Evolutionary conservation across 2,888 invertebrate genomes (phyloP).

Genomic region (Apoda limacodes): DNA sequence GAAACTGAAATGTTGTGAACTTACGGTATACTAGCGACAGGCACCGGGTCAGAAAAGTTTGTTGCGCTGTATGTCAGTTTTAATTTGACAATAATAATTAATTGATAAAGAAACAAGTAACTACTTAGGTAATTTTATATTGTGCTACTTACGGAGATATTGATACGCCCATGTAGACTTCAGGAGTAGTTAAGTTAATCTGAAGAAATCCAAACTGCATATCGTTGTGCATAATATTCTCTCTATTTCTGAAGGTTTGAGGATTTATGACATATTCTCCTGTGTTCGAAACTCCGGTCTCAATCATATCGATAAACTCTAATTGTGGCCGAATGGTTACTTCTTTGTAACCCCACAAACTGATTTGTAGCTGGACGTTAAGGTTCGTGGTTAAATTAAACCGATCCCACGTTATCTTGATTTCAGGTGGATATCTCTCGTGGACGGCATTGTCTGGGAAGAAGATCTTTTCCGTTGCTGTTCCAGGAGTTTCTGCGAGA

Average conservation of each 20-base stretch:
- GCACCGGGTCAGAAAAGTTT: too few relatives aligned
- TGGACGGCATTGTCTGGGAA: slow-evolving; percentile 81
- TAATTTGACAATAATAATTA: background rate
- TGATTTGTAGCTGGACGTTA: slow-evolving; percentile 82
- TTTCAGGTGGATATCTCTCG: slow-evolving; percentile 77
- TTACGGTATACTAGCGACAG: too few relatives aligned
- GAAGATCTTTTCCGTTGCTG: slow-evolving; percentile 87
- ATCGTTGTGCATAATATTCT: slow-evolving; percentile 77
- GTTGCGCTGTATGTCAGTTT: too few relatives aligned
- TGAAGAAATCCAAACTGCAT: slow-evolving; percentile 89
- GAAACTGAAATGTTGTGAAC: too few relatives aligned
- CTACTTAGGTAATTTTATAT: too few relatives aligned
- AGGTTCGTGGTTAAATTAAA: slow-evolving; percentile 86
- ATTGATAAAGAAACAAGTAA: too few relatives aligned
- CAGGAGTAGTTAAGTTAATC: slow-evolving; percentile 86
- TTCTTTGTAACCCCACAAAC: slow-evolving; percentile 92
- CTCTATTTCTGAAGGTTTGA: slow-evolving; percentile 75
- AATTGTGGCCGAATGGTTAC: slow-evolving; percentile 83
- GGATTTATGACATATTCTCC: slow-evolving; percentile 82
- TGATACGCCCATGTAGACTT: slow-evolving; percentile 71
- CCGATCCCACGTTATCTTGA: slow-evolving; percentile 86
- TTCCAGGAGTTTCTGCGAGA: slow-evolving; percentile 84
- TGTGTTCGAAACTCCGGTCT: slow-evolving; percentile 73
- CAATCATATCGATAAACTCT: slow-evolving; percentile 82
- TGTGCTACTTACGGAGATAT: slow-evolving; percentile 85